Conservation (phyloP, 2,113 vertebrate species). For the Vidua macroura region DNA sequence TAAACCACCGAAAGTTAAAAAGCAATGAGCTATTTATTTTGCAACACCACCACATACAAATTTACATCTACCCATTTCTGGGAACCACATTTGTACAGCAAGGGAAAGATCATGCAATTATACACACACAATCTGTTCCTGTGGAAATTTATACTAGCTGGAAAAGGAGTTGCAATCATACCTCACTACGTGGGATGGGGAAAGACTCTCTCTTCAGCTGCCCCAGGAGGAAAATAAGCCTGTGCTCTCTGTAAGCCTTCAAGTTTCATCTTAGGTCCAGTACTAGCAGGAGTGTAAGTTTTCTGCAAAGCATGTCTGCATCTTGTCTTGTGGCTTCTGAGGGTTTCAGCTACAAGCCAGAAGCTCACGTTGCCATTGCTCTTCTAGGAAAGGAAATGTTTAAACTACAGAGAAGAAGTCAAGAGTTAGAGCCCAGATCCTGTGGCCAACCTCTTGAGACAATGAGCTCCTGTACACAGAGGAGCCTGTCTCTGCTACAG, state of each 20-base stretch:
- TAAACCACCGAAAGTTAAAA: neutral
- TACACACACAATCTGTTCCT: neutral
- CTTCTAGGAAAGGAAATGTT: neutral
- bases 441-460: neutral
- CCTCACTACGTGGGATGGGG: fast-evolving
- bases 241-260: neutral
- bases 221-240: neutral
- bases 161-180: neutral
- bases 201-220: neutral
- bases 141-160: neutral
- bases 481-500: neutral
- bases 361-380: fast-evolving
- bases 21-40: neutral
- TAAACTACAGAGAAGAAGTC: neutral
- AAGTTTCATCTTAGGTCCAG: neutral
- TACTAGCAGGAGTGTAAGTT: neutral
- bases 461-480: neutral
- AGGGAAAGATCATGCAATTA: neutral
- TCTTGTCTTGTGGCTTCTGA: neutral
- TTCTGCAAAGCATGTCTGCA: neutral
- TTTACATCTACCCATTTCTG: neutral
- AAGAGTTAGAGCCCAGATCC: neutral
- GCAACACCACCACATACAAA: neutral
- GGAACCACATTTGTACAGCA: neutral
- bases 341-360: neutral